Conservation (phyloP, 2,113 vertebrate genomes). For the Daphoenositta chrysoptera region DNA sequence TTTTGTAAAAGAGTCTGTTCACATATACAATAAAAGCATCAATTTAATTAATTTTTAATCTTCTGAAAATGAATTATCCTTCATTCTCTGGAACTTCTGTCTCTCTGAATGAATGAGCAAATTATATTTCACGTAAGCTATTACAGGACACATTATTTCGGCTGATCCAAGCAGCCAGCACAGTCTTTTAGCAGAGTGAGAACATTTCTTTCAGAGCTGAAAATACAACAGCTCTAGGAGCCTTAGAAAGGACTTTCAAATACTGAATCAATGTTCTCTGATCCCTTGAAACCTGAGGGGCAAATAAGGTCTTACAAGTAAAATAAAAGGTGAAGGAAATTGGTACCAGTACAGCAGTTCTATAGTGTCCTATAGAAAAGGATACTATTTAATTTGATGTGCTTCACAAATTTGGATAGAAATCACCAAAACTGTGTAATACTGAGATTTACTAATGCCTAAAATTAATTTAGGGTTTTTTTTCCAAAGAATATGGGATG, state of each 20-base stretch:
- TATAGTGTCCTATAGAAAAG: neutral
- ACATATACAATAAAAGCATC: neutral
- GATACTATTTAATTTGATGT: neutral
- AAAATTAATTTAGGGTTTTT: neutral
- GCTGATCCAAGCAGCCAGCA: neutral
- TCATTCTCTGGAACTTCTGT: neutral
- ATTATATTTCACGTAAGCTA: neutral
- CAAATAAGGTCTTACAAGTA: neutral
- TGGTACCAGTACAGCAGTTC: neutral
- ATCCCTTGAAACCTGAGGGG: neutral
- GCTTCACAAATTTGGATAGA: neutral
- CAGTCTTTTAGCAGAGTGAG: neutral
- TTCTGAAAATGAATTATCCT: neutral
- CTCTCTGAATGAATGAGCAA: neutral
- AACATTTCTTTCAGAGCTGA: neutral
- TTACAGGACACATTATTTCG: neutral
- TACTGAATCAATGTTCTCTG: neutral
- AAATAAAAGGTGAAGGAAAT: neutral
- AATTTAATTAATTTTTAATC: neutral
- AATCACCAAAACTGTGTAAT: neutral
- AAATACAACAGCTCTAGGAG: neutral
- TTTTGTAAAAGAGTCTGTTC: neutral
- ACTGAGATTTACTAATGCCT: neutral
- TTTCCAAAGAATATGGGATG: neutral
- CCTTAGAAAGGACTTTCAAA: neutral